These are phyloP conservation scores for Cecropterus lyciades DNA, from an alignment of 1,140 invertebrate genomes.

Conservation along the genomic window DNA sequence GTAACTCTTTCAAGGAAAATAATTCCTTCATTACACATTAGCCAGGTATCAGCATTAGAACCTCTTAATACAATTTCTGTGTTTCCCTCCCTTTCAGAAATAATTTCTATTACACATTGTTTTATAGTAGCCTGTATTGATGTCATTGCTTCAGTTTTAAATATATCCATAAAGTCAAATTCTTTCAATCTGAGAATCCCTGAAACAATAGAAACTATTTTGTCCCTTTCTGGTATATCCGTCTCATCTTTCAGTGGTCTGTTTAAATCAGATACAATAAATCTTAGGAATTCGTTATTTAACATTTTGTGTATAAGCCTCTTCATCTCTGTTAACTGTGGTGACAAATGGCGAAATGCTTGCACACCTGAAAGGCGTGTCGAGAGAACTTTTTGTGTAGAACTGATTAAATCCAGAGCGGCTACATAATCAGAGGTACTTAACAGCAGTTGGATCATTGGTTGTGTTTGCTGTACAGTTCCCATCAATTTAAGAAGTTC, in stretches of 20 bases:
- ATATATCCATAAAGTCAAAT: conserved; percentile 94
- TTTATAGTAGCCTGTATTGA: conserved; percentile 95
- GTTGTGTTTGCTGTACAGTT: conserved; percentile 98
- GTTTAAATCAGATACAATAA: conserved; percentile 96
- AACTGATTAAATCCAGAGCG: conserved; percentile 97
- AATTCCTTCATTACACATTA: conserved; percentile 92
- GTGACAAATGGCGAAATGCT: conserved; percentile 97
- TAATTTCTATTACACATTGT: conserved; percentile 93
- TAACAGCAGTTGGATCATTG: conserved; percentile 96
- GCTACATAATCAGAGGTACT: conserved; percentile 99
- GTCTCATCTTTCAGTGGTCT: conserved; percentile 89
- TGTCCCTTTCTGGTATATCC: conserved; percentile 91
- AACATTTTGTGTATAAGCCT: conserved; percentile 98
- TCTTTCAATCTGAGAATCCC: conserved; percentile 94
- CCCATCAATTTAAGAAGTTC: conserved; percentile 96
- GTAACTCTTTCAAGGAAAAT: conserved; percentile 91
- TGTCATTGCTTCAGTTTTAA: conserved; percentile 95
- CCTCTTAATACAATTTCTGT: conserved; percentile 87
- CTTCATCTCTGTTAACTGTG: conserved; percentile 98
- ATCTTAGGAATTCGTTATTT: conserved; percentile 96
- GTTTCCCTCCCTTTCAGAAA: conserved; percentile 88
- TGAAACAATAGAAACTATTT: conserved; percentile 94
- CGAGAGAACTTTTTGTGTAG: conserved; percentile 96
- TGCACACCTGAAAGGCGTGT: conserved; percentile 96
- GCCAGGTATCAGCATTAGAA: conserved; percentile 86